Evolutionary conservation across 1,140 invertebrate genomes (phyloP).

Genomic region (Drosophila persimilis): DNA sequence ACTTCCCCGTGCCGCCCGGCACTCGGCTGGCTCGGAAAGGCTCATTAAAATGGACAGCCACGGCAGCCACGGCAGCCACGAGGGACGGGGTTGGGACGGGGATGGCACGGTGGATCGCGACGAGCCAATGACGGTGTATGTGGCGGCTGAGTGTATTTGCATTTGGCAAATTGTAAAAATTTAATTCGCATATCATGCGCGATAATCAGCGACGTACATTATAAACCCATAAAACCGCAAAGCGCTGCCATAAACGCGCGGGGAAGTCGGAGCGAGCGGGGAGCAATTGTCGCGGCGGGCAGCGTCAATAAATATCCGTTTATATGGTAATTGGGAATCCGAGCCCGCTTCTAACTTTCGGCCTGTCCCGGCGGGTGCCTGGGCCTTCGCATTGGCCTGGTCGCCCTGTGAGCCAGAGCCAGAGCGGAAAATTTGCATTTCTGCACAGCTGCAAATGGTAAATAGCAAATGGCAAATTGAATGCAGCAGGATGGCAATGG

Average conservation of each 20-base stretch:
- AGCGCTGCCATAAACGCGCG: slow-evolving; percentile 67
- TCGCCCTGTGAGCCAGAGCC: slow-evolving; percentile 21
- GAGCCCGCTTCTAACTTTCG: slow-evolving; percentile 45
- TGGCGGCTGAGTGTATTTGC: slow-evolving; percentile 50
- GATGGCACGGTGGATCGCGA: too few species aligned
- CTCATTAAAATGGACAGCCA: slow-evolving; percentile 67
- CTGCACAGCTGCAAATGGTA: slow-evolving; percentile 68
- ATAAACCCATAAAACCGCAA: slow-evolving; percentile 79
- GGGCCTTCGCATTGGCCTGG: neutral
- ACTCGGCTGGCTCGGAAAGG: slow-evolving; percentile 2
- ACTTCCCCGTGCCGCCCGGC: slow-evolving; percentile 26
- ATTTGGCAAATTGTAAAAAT: slow-evolving; percentile 81
- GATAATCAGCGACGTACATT: slow-evolving; percentile 79
- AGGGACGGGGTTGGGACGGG: slow-evolving; percentile 11
- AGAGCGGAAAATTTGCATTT: slow-evolving; percentile 60
- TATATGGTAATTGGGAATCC: slow-evolving; percentile 75
- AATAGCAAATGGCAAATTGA: slow-evolving; percentile 30
- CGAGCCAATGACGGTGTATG: slow-evolving; percentile 17
- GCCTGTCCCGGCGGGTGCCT: slow-evolving; percentile 2
- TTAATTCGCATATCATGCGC: slow-evolving; percentile 80
- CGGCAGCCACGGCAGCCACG: slow-evolving; percentile 29
- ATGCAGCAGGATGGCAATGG: slow-evolving; percentile 36
- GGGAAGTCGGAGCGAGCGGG: neutral
- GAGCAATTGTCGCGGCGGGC: slow-evolving; percentile 66
- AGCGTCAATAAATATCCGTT: slow-evolving; percentile 75